These are phyloP conservation scores for Felis chaus DNA, from an alignment of 2,113 vertebrate genomes.

Conservation along the genomic window DNA sequence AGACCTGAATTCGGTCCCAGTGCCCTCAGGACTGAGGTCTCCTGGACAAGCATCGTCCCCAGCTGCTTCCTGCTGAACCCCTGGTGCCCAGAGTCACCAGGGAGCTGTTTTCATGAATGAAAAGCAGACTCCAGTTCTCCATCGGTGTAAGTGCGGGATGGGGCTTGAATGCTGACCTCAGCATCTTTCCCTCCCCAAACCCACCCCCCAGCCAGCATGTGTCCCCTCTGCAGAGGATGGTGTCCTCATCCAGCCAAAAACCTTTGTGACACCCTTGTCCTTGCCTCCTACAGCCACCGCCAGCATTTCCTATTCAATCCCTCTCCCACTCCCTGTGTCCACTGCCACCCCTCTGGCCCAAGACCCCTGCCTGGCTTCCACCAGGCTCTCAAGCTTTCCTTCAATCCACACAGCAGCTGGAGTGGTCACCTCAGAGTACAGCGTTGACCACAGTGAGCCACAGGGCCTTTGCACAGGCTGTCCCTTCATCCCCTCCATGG, in stretches of 20 bases:
- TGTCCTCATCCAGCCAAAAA: not conserved
- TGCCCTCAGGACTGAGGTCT: not conserved
- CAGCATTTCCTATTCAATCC: not conserved
- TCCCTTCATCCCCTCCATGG: not conserved
- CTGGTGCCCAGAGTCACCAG: accelerated
- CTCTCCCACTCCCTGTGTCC: not conserved
- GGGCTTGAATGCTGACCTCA: no score
- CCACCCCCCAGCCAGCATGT: not conserved
- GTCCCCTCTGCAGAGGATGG: not conserved
- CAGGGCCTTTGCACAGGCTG: not conserved
- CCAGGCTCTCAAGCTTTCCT: not conserved
- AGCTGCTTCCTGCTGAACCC: not conserved
- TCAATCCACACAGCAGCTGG: not conserved
- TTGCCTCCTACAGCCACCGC: not conserved
- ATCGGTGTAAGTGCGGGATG: not conserved
- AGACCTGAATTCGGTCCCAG: not conserved
- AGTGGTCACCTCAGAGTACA: not conserved
- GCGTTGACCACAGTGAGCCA: not conserved
- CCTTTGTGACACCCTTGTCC: not conserved
- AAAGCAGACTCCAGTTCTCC: not conserved
- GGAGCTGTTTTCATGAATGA: not conserved
- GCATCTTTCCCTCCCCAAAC: not conserved
- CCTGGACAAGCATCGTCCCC: not conserved
- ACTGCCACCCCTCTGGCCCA: not conserved
- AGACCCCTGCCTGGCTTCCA: not conserved